These are phyloP conservation scores for Cnemophilus loriae DNA, from an alignment of 2,113 vertebrate species.

Conservation along the genomic window DNA sequence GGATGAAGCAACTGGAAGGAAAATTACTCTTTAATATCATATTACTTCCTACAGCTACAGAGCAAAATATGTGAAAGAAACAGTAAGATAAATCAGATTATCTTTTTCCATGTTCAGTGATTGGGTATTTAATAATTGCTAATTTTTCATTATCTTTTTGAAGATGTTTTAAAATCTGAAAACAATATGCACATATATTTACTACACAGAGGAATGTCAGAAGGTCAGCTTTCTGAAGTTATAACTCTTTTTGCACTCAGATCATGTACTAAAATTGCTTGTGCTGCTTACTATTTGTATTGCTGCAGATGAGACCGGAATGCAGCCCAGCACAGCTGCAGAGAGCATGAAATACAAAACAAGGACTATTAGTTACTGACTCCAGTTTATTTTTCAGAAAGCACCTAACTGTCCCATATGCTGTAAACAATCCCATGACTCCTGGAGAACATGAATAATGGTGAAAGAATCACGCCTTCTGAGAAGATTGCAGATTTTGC, in stretches of 20 bases:
- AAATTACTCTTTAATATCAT: neutral
- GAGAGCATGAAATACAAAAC: neutral
- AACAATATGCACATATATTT: neutral
- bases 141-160: neutral
- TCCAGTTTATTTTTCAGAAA: neutral
- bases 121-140: neutral
- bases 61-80: slow-evolving; percentile 1
- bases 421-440: neutral
- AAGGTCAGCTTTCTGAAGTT: neutral
- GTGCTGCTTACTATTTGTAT: neutral
- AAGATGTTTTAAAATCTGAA: neutral
- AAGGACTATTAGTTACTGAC: neutral
- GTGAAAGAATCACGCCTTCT: neutral
- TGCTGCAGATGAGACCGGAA: neutral
- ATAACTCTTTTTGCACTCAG: neutral
- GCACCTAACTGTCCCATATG: neutral
- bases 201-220: neutral
- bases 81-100: neutral
- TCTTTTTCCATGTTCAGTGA: neutral
- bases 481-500: neutral
- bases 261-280: neutral
- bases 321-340: neutral
- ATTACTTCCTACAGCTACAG: neutral
- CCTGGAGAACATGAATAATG: neutral
- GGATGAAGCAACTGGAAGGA: neutral